Conservation (phyloP, 2,113 vertebrate species). For the Glaucidium brasilianum region DNA sequence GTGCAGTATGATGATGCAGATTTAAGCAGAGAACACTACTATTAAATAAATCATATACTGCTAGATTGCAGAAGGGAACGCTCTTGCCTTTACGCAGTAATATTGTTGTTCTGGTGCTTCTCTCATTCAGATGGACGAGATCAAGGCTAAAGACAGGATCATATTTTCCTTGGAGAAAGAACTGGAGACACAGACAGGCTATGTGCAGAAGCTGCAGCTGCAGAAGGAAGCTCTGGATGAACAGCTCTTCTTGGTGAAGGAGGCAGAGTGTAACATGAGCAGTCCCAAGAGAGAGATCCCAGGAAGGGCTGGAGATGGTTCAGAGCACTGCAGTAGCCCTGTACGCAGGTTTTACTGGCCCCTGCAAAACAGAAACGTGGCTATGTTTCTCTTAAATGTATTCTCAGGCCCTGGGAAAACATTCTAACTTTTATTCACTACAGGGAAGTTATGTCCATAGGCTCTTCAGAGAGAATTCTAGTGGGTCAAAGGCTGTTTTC, state of each 20-base stretch:
- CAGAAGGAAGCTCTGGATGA: slow-evolving; percentile 98
- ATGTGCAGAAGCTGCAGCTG: slow-evolving; percentile 92
- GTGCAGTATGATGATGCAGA: background rate
- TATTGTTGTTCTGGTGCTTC: background rate
- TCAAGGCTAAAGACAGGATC: slow-evolving; percentile 95
- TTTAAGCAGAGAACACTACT: background rate
- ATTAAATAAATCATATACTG: background rate
- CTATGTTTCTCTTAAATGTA: background rate
- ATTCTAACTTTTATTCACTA: background rate
- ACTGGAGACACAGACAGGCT: slow-evolving; percentile 88
- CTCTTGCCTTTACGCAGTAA: background rate
- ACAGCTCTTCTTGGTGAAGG: slow-evolving; percentile 96
- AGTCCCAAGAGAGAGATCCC: slow-evolving; percentile 97
- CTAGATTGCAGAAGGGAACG: background rate
- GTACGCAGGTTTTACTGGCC: slow-evolving; percentile 72
- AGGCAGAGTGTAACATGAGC: slow-evolving; percentile 94
- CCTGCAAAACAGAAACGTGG: background rate
- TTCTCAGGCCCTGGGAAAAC: background rate
- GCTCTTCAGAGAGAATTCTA: background rate
- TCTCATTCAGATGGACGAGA: slow-evolving; percentile 92
- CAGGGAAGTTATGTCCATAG: background rate
- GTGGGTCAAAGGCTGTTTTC: background rate
- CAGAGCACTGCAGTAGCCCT: slow-evolving; percentile 94
- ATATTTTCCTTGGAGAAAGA: slow-evolving; percentile 97
- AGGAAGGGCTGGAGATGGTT: slow-evolving; percentile 92